Conservation (phyloP, 2,888 invertebrate genomes). For the Pollenia amentaria region DNA sequence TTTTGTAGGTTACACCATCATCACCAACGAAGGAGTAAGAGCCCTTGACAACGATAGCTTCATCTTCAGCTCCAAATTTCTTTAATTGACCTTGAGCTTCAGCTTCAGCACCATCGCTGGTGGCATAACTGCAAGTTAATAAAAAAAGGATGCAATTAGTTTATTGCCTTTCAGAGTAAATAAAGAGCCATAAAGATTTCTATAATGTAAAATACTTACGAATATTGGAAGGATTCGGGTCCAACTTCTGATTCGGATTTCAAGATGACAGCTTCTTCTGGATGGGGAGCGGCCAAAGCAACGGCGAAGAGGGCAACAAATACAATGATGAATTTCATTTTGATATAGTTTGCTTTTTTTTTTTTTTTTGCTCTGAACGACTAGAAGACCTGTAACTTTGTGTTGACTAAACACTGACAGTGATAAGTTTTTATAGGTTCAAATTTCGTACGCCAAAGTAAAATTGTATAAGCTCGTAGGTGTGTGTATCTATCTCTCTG, state of each 20-base stretch:
- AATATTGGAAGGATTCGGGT: constrained; percentile 84
- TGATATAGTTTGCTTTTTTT: constrained; percentile 78
- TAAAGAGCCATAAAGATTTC: too few relatives aligned
- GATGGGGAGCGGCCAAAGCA: constrained; percentile 73
- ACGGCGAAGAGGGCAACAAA: constrained; percentile 83
- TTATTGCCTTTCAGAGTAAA: background rate
- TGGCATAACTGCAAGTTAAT: constrained; percentile 69
- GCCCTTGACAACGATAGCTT: constrained; percentile 77
- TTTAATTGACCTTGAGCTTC: constrained; percentile 76
- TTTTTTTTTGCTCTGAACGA: constrained; percentile 21
- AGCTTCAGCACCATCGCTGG: constrained; percentile 77
- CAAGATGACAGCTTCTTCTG: constrained; percentile 77
- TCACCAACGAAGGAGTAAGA: constrained; percentile 76
- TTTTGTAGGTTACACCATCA: constrained; percentile 80
- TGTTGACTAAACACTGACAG: constrained; percentile 1
- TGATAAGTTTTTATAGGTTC: constrained; percentile 41
- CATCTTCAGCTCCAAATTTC: constrained; percentile 75
- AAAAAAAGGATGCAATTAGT: background rate
- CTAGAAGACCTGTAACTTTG: constrained; percentile 14
- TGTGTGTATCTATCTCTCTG: background rate
- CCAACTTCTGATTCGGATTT: constrained; percentile 86
- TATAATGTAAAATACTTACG: constrained; percentile 84
- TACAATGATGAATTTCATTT: constrained; percentile 80
- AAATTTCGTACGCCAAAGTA: background rate
- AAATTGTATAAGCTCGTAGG: background rate